Percentiles rank a stretch among this genome's conserved stretches.
Conservation (phyloP, 2,888 invertebrate species). For the Drosophila tanythrix region DNA sequence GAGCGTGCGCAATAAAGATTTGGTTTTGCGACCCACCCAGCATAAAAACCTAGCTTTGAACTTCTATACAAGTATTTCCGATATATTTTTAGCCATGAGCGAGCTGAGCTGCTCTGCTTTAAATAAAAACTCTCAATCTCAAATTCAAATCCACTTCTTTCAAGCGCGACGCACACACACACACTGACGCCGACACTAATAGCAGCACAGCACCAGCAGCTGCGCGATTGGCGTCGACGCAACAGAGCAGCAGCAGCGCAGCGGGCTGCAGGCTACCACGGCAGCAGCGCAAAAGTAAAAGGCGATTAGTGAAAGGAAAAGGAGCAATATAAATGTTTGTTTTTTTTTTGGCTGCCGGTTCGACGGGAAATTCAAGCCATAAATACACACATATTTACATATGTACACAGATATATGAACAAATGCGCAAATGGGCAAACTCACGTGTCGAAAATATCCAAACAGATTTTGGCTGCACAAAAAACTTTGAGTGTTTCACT, state of each 20-base stretch:
- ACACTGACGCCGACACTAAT: slow-evolving; percentile 34
- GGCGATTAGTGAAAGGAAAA: slow-evolving; percentile 77
- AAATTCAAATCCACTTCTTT: slow-evolving; percentile 54
- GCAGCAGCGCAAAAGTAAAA: slow-evolving; percentile 64
- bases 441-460: slow-evolving; percentile 57
- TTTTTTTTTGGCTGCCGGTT: slow-evolving; percentile 30
- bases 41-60: slow-evolving; percentile 49
- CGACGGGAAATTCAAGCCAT: slow-evolving; percentile 48
- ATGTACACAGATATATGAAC: background rate
- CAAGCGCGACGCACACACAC: slow-evolving; percentile 49
- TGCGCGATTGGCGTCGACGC: slow-evolving; percentile 8
- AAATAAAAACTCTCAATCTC: slow-evolving; percentile 16
- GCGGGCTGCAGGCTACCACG: slow-evolving; percentile 4
- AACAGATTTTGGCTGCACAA: slow-evolving; percentile 28
- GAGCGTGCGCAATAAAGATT: slow-evolving; percentile 54
- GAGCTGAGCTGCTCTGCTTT: slow-evolving; percentile 16
- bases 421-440: slow-evolving; percentile 27
- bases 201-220: slow-evolving; percentile 1
- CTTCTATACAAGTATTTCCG: slow-evolving; percentile 46
- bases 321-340: slow-evolving; percentile 4
- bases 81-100: slow-evolving; percentile 67
- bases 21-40: background rate
- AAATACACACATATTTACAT: slow-evolving; percentile 22
- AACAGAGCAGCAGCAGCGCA: slow-evolving; percentile 10
- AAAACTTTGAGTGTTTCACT: slow-evolving; percentile 59